A percentile compares a stretch with the other conserved stretches of the same genome.
Conservation (phyloP, 2,888 invertebrate genomes). For the Elegia similella region DNA sequence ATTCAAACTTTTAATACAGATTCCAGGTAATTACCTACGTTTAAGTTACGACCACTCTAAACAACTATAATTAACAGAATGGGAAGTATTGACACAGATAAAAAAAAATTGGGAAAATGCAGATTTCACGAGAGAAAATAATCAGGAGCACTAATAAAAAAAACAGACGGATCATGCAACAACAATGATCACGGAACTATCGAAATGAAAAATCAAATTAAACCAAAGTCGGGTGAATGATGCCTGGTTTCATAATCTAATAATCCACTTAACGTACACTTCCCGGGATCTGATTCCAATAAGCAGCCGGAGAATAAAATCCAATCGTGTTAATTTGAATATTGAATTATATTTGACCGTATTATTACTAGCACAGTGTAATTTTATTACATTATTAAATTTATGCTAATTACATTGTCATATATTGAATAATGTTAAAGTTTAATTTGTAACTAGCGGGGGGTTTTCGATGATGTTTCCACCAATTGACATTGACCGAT, state of each 20-base stretch:
- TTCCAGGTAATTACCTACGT: neutral
- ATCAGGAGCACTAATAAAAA: neutral
- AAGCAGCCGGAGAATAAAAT: constrained; percentile 57
- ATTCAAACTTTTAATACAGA: neutral
- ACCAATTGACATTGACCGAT: no score
- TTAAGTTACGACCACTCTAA: neutral
- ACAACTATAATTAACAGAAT: neutral
- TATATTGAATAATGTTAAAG: neutral
- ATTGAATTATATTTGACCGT: neutral
- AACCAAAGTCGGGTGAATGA: constrained; percentile 21
- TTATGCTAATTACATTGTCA: neutral
- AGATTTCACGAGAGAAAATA: neutral
- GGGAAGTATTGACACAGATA: neutral
- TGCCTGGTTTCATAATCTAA: constrained; percentile 32
- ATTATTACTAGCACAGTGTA: neutral
- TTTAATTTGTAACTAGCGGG: no score
- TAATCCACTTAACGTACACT: constrained; percentile 61
- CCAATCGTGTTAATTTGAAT: constrained; percentile 45
- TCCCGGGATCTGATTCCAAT: constrained; percentile 68
- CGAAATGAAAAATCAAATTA: constrained; percentile 8
- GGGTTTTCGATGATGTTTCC: no score
- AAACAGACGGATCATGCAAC: constrained; percentile 7
- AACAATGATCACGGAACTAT: constrained; percentile 12
- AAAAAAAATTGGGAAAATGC: neutral
- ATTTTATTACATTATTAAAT: neutral